phyloP scores from a whole-genome alignment of 2,888 invertebrate genomes.

The Atethmia centrago region DNA sequence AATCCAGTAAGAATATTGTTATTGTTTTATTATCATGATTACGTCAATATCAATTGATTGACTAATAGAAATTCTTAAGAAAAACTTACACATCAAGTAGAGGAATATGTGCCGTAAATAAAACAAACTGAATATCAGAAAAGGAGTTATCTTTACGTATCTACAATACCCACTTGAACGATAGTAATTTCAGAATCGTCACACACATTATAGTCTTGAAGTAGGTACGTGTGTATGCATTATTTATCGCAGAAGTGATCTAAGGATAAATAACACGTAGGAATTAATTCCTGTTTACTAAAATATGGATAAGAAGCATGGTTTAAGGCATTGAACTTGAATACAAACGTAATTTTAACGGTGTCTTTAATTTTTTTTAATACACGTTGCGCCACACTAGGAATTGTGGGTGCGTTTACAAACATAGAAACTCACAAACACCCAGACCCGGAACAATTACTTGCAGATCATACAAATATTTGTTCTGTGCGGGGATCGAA shows the following conservation, averaged over 20 bases:
- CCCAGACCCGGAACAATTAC: no score
- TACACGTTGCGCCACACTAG: no score
- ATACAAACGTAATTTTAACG: neutral
- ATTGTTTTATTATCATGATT: no score
- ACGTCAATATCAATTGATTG: conserved; percentile 7
- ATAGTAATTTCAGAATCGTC: conserved; percentile 21
- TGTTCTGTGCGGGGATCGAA: no score
- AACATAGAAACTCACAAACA: no score
- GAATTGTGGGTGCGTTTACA: no score
- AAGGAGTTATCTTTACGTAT: conserved; percentile 31
- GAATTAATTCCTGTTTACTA: neutral
- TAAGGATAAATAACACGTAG: neutral
- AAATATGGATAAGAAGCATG: neutral
- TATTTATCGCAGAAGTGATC: neutral
- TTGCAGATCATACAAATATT: no score
- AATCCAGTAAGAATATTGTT: no score
- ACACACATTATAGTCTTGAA: conserved; percentile 5
- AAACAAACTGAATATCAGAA: conserved; percentile 1
- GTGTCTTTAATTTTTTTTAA: neutral
- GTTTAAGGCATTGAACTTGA: neutral
- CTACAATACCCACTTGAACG: conserved; percentile 17
- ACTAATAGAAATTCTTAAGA: conserved; percentile 23
- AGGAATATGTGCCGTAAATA: conserved; percentile 17
- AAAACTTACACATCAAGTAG: conserved; percentile 8
- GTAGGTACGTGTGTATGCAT: neutral